phyloP scores from a whole-genome alignment of 2,888 invertebrate genomes.

The Rhabditoides inermis region DNA sequence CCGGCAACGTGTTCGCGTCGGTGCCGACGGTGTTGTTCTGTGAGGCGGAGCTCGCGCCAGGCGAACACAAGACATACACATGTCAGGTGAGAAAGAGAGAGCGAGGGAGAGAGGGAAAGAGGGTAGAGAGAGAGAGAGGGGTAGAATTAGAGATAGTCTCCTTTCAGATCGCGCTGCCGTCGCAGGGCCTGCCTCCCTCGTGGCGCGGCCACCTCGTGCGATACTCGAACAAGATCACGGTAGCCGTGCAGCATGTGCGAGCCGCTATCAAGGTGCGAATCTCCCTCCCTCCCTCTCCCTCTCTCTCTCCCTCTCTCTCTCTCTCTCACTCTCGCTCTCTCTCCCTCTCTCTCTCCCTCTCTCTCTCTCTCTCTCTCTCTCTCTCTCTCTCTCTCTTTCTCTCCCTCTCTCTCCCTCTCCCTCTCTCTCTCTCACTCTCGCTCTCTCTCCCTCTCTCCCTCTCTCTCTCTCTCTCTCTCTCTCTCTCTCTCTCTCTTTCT shows the following conservation, averaged over 20 bases:
- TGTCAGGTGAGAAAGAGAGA: conserved; percentile 48
- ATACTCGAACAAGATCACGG: conserved; percentile 89
- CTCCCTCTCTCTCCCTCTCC: not conserved
- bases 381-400: no score
- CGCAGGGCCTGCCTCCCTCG: conserved; percentile 78
- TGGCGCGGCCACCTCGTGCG: conserved; percentile 87
- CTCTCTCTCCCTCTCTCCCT: no score
- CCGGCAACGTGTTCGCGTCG: conserved; percentile 79
- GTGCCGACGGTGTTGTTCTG: conserved; percentile 94
- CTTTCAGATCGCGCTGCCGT: conserved; percentile 62
- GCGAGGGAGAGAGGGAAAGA: no score
- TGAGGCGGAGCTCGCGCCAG: conserved; percentile 77
- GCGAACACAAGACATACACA: conserved; percentile 84
- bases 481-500: no score
- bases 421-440: not conserved
- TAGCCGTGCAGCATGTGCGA: conserved; percentile 87
- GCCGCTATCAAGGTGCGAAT: conserved; percentile 80
- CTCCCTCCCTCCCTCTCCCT: not conserved
- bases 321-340: no score
- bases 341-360: no score
- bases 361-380: no score
- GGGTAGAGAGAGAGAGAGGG: no score
- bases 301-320: not conserved
- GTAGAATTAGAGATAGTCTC: no score
- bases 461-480: not conserved